Evolutionary conservation across 2,797 vertebrate species (phyloP), one percentile per base, ranked within the genome.

Genomic region (Picus viridis): DNA sequence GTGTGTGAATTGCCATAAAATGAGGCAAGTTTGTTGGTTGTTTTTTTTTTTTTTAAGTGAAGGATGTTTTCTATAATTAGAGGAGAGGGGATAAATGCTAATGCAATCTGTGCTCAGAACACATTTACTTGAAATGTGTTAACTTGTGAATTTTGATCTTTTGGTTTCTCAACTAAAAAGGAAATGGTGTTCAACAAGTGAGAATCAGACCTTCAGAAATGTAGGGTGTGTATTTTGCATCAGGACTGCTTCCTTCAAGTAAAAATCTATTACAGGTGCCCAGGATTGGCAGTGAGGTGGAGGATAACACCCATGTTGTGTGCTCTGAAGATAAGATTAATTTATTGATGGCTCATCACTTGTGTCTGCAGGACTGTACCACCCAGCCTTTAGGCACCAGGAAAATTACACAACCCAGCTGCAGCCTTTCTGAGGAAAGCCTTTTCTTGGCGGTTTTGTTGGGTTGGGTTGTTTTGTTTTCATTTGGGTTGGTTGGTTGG

Each of bases 161-260:
- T 24, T 58, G 10, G 24, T 32, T 73, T 79, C 69, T 57, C 47
- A 62, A 69, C 41, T 69, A 70, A 65, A 71, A 92, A 89, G 61
- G 51, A 93, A 79, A 43, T 73, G 23, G 5, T 57, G 95, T 95
- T 82, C 61, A 36, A n/a, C 20, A 83, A 92, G 36, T 39, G n/a
- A 90, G 69, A 34, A 16, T 23, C 12, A 22, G 74, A 49, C 82
- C 67, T 10, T 77, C n/a, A 17, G 67, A 85, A 86, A 92, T 96
- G 65, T 45, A 59, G n/a, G 72, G 90, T 47, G 45, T 90, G 5
- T 86, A 30, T 73, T 87, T 95, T 89, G n/a, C 64, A 53, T n/a
- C 71, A 73, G 92, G 86, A 80, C 61, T 47, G 41, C n/a, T 63
- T 62, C 20, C 76, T 76, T 49, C 71, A 89, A 84, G 88, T 88